Percentiles rank a stretch among this genome's conserved stretches.
Evolutionary conservation across 2,888 invertebrate species (phyloP).

Genomic region (Leptodirus hochenwartii): DNA sequence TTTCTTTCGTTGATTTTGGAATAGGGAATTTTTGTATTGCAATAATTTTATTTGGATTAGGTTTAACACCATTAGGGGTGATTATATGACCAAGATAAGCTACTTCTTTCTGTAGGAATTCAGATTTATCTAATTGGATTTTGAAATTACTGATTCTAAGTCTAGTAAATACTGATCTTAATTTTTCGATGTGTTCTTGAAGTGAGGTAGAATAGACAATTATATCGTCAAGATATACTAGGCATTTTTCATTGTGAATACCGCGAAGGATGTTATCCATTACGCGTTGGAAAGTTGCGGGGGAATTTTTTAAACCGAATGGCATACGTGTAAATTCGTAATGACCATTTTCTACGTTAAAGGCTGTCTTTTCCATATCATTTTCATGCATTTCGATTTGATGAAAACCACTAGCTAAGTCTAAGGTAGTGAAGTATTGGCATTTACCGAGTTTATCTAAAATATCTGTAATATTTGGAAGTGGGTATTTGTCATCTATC

Average conservation of each 20-base stretch:
- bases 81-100: too few relatives aligned
- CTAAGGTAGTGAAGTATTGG: constrained; percentile 14
- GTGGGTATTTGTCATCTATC: constrained; percentile 15
- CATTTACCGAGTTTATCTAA: constrained; percentile 13
- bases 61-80: too few relatives aligned
- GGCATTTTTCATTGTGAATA: constrained; percentile 17
- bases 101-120: too few relatives aligned
- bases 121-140: constrained; percentile 13
- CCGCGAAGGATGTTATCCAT: constrained; percentile 18
- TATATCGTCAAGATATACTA: constrained; percentile 21
- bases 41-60: too few relatives aligned
- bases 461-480: constrained; percentile 14
- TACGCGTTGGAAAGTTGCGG: constrained; percentile 12
- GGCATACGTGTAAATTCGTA: constrained; percentile 13
- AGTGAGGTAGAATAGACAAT: constrained; percentile 16
- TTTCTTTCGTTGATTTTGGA: too few relatives aligned
- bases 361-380: constrained; percentile 14
- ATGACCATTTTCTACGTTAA: constrained; percentile 11
- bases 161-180: constrained; percentile 9
- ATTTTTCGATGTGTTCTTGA: constrained; percentile 11
- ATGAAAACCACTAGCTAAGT: constrained; percentile 14
- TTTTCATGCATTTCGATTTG: constrained; percentile 12
- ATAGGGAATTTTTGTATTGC: too few relatives aligned
- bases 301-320: constrained; percentile 13
- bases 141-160: constrained; percentile 9